Evolutionary conservation across 2,797 vertebrate genomes (phyloP).

Genomic region (Choloepus didactylus): DNA sequence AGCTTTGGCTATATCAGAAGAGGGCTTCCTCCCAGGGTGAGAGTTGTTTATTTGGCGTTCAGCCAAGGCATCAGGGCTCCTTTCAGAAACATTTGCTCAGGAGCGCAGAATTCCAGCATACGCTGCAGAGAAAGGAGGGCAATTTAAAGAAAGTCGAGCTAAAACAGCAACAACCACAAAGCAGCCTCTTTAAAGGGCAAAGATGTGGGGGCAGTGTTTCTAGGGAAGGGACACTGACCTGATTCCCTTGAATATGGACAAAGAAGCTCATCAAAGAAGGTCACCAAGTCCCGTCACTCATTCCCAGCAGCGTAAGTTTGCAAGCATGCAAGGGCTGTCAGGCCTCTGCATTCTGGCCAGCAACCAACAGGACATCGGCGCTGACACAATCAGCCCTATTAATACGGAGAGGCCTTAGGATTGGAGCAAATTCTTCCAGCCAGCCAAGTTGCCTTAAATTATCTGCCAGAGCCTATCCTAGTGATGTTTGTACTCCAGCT

Average conservation of each 20-base stretch:
- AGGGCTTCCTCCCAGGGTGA: not conserved
- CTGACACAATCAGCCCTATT: conserved; percentile 62
- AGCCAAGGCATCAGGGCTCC: conserved; percentile 45
- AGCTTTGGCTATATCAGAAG: not conserved
- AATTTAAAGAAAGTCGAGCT: conserved; percentile 70
- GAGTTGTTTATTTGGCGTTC: conserved; percentile 55
- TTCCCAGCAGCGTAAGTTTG: not conserved
- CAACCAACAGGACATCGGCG: conserved; percentile 56
- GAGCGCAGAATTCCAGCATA: conserved; percentile 24
- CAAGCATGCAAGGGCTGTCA: conserved; percentile 55
- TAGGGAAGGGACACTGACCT: conserved; percentile 68
- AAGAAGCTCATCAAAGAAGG: conserved; percentile 66
- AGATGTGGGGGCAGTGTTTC: conserved; percentile 23
- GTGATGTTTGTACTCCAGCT: not conserved
- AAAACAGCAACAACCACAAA: conserved; percentile 46
- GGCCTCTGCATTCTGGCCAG: conserved; percentile 15
- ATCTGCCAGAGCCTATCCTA: conserved; percentile 26
- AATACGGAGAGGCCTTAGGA: conserved; percentile 49
- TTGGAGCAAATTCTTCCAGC: not conserved
- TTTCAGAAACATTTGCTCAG: conserved; percentile 54
- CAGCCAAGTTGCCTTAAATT: conserved; percentile 9
- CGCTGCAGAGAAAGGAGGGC: conserved; percentile 58
- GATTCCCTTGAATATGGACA: conserved; percentile 59
- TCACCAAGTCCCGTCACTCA: conserved; percentile 46
- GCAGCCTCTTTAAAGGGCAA: conserved; percentile 45